phyloP scores from a whole-genome alignment of 1,140 invertebrate species.

The Heliconius eleuchia region DNA sequence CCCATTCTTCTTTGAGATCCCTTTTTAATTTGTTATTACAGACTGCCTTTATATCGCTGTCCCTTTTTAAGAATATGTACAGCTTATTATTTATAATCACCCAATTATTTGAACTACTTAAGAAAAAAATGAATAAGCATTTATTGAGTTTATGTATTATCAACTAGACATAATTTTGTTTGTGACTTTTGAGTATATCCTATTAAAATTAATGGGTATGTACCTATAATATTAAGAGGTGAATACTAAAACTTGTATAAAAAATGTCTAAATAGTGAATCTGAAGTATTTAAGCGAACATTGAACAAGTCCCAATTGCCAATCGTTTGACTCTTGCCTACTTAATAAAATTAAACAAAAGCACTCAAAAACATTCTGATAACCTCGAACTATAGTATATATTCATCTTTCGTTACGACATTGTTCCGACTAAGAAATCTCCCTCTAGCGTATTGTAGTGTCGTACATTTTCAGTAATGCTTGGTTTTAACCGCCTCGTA shows the following conservation, averaged over 20 bases:
- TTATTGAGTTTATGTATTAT: too few relatives aligned
- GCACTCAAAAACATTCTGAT: neutral
- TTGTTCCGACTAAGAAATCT: slow-evolving; percentile 14
- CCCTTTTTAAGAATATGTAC: neutral
- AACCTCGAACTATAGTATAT: neutral
- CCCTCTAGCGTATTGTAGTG: slow-evolving; percentile 25
- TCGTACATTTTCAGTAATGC: slow-evolving; percentile 34
- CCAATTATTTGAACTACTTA: neutral
- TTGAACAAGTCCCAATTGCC: neutral
- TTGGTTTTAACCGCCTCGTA: slow-evolving; percentile 39
- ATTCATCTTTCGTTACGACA: neutral
- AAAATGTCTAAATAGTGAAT: too few relatives aligned
- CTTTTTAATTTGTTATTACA: slow-evolving; percentile 13
- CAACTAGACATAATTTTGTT: too few relatives aligned
- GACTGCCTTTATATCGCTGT: slow-evolving; percentile 1
- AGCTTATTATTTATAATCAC: neutral
- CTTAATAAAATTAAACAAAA: neutral
- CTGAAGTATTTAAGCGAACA: neutral
- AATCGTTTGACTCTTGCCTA: neutral
- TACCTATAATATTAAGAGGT: too few relatives aligned
- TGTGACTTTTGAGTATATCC: too few relatives aligned
- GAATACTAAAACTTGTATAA: too few relatives aligned
- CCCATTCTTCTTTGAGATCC: slow-evolving; percentile 13
- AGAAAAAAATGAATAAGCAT: too few relatives aligned
- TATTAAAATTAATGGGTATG: too few relatives aligned